Base-by-base conservation (phyloP, 2,113 vertebrate genomes). In the Genyomyrus donnyi region DNA sequence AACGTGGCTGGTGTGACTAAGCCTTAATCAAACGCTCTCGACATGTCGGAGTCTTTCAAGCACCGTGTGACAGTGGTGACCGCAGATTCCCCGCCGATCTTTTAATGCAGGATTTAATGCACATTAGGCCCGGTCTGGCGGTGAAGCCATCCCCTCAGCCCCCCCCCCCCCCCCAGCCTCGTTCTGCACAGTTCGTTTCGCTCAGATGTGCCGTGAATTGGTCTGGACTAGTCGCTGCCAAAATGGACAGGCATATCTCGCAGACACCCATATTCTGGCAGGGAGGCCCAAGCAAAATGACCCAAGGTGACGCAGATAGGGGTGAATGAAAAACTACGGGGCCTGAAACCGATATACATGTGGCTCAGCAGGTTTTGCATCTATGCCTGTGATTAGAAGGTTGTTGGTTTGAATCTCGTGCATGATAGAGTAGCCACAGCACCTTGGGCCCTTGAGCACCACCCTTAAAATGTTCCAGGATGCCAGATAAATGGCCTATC, bases 111-210 rank as follows among this genome's bases (percentile, higher is more conserved):
- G 39, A 49, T 86, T 90, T 85, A 89, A 89, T 88, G 89, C 66
- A 17, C 39, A 85, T 90, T 89, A 90, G 74, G 42, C 35, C 88
- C 77, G 45, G 89, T 91, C 90, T 91, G 85, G 46, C 52, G 70
- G 89, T 17, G 42, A 77, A 66, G 84, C 39, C 35, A 21, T 83
- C 50, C 56, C 88, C 77, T 84, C 31, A 83, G 80, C 50, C 49
- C 9, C 42, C 42, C 62, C 66, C 45, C 2, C 70, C 35, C 31
- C 17, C 31, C 11, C 49, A 70, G 3, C 2, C 58, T n/a, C 39
- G 19, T 48, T 74, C 62, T 70, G 56, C 27, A 24, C 27, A 56
- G 70, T 48, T 90, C 13, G 39, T 62, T 27, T 85, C 56, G 19
- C n/a, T 8, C 53, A 85, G 35, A 85, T 85, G 50, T 56, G 56